Percentiles rank a stretch among this genome's conserved stretches.
Evolutionary conservation across 2,113 vertebrate genomes (phyloP).

Genomic region (Mustelus asterias): DNA sequence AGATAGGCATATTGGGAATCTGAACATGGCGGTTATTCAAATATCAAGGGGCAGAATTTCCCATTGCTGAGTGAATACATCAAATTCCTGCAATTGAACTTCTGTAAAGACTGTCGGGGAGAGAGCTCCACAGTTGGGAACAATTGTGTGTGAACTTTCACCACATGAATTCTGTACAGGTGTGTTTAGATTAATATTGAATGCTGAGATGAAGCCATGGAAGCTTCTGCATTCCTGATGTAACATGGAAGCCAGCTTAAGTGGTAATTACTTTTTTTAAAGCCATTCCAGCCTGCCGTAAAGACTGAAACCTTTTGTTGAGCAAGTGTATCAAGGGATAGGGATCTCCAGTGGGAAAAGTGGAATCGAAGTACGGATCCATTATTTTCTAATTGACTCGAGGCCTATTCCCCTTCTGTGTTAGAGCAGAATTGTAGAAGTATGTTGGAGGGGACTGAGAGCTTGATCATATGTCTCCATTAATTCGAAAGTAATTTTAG

Average conservation of each 20-base stretch:
- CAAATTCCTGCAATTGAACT: not conserved
- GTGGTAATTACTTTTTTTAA: not conserved
- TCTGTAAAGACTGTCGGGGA: not conserved
- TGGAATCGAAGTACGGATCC: not conserved
- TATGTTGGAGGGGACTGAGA: not conserved
- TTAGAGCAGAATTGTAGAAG: too few relatives aligned
- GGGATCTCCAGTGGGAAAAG: not conserved
- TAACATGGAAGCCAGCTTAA: not conserved
- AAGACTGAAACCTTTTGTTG: not conserved
- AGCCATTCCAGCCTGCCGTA: not conserved
- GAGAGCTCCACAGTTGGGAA: not conserved
- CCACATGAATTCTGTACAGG: not conserved
- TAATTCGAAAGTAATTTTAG: not conserved
- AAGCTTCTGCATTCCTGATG: not conserved
- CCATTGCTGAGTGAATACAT: not conserved
- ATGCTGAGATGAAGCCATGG: not conserved
- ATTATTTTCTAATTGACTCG: not conserved
- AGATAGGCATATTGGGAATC: not conserved
- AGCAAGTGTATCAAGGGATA: not conserved
- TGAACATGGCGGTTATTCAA: not conserved
- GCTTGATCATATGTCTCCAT: not conserved
- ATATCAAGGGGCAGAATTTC: not conserved
- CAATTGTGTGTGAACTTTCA: not conserved
- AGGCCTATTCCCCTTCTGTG: not conserved
- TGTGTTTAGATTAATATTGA: not conserved